These are phyloP conservation scores for Trypoxylus dichotomus DNA, from an alignment of 1,140 invertebrate species.

Conservation along the genomic window DNA sequence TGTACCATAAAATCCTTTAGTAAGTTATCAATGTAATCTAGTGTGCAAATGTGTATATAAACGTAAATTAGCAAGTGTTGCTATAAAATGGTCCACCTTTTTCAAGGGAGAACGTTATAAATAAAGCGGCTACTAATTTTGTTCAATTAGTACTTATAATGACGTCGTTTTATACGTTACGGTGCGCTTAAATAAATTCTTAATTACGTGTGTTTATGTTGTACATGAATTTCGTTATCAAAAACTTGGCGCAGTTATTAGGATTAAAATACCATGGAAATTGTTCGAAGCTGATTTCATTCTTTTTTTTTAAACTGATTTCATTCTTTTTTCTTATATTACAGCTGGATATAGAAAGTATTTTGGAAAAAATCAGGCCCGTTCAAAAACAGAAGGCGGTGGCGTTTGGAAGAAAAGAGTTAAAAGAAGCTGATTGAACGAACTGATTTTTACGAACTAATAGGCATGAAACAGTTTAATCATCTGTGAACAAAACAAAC, in stretches of 20 bases:
- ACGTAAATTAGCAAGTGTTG: neutral
- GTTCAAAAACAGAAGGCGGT: neutral
- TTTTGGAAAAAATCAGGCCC: neutral
- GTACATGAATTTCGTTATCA: no score
- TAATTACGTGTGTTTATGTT: no score
- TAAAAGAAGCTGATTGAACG: neutral
- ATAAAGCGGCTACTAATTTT: no score
- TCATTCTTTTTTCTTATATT: no score
- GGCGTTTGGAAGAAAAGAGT: neutral
- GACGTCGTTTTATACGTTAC: no score
- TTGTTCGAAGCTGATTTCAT: neutral
- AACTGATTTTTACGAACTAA: conserved; percentile 24
- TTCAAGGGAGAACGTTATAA: neutral
- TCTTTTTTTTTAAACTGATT: no score
- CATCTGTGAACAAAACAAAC: conserved; percentile 18
- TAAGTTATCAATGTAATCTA: neutral
- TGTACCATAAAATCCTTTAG: conserved; percentile 12
- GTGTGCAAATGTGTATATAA: neutral
- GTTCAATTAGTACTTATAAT: no score
- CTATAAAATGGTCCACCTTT: neutral
- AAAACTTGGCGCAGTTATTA: neutral
- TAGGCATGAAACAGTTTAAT: conserved; percentile 20
- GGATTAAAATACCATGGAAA: neutral
- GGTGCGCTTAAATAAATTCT: no score
- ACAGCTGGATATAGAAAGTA: neutral